These are phyloP conservation scores for Zaprionus bogoriensis DNA, from an alignment of 2,888 invertebrate species.

Conservation along the genomic window DNA sequence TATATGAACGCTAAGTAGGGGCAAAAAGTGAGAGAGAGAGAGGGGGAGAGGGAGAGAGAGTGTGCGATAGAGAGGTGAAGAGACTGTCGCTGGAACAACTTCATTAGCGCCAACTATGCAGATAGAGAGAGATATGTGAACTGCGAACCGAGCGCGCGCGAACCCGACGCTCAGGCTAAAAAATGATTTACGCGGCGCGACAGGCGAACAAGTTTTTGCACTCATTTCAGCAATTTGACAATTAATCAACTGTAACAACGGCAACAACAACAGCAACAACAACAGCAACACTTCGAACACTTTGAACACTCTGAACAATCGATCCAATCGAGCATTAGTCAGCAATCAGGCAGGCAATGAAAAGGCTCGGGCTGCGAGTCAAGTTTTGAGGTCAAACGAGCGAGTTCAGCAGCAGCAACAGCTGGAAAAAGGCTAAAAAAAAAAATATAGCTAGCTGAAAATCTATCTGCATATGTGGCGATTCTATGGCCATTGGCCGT, in stretches of 20 bases:
- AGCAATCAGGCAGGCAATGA: slow-evolving; percentile 56
- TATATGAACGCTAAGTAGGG: slow-evolving; percentile 15
- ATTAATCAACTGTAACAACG: slow-evolving; percentile 72
- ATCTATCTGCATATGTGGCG: slow-evolving; percentile 17
- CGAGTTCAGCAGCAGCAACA: slow-evolving; percentile 58
- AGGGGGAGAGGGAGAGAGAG: neutral
- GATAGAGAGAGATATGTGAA: slow-evolving; percentile 27
- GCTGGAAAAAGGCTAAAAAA: slow-evolving; percentile 43
- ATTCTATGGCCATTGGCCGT: slow-evolving; percentile 50
- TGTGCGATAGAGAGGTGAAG: slow-evolving; percentile 3
- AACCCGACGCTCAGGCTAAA: neutral
- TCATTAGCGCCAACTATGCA: slow-evolving; percentile 40
- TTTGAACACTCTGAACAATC: slow-evolving; percentile 51
- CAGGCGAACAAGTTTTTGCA: slow-evolving; percentile 76
- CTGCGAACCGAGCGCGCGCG: slow-evolving; percentile 41
- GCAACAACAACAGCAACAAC: slow-evolving; percentile 29
- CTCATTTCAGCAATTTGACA: slow-evolving; percentile 77
- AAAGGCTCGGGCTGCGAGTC: slow-evolving; percentile 47
- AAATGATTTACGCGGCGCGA: slow-evolving; percentile 72
- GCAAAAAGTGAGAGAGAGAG: slow-evolving; percentile 8
- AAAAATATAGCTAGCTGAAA: slow-evolving; percentile 21
- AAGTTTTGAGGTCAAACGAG: slow-evolving; percentile 59
- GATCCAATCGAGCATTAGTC: slow-evolving; percentile 60
- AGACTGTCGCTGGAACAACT: slow-evolving; percentile 42
- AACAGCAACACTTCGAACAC: slow-evolving; percentile 16